Conservation (phyloP, 2,113 vertebrate genomes). For the Myiopsitta monachus region DNA sequence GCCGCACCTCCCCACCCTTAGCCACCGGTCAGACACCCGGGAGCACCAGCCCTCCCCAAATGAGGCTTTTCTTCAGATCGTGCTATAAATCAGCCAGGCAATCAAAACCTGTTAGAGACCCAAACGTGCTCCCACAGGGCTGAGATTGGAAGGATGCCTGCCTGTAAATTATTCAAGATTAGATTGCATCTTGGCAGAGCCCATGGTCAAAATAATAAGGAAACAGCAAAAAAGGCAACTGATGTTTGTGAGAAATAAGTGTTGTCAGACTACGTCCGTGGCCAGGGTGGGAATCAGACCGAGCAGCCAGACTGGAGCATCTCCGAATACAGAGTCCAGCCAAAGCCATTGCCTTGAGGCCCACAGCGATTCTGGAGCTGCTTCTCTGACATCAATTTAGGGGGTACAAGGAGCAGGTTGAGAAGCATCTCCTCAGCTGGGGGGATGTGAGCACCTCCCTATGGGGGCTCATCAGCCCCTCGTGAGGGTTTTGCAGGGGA, state of each 20-base stretch:
- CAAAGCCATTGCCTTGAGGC: rapidly evolving
- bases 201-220: background rate
- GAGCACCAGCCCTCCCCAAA: background rate
- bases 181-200: background rate
- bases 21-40: background rate
- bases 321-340: background rate
- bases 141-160: background rate
- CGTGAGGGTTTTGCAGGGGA: background rate
- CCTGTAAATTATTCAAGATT: background rate
- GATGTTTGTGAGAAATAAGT: background rate
- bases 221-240: background rate
- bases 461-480: background rate
- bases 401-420: background rate
- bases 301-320: background rate
- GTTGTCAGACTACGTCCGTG: background rate
- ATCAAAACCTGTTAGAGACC: background rate
- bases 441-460: background rate
- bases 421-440: background rate
- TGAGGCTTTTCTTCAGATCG: background rate
- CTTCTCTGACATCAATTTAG: background rate
- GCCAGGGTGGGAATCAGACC: background rate
- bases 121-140: background rate
- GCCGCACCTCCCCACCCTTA: no score
- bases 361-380: rapidly evolving
- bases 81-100: background rate